Base-by-base conservation (phyloP, 2,888 invertebrate genomes). In the Drosophila tripunctata region DNA sequence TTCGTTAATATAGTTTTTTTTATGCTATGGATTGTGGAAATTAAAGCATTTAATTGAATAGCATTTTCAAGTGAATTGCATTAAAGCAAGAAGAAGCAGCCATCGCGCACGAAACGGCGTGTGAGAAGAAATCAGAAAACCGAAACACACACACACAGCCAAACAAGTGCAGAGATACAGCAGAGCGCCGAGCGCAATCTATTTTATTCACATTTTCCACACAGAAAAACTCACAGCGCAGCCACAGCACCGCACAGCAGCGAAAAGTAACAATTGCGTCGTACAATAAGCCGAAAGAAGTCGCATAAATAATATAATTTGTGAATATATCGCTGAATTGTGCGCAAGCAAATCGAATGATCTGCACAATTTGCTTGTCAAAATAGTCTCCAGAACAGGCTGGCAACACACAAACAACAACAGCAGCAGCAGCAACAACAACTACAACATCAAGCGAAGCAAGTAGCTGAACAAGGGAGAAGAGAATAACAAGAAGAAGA, bases 131-230 rank as follows among this genome's bases (percentile, higher is more conserved):
- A 71, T 67, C 76, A 58, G 64, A 64, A 75, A 75, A 71, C 44
- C 66, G 66, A 71, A 61, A 60, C 14, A 55, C 50, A 57, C 66
- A 68, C 70, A 43, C 35, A 78, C 58, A 17, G 44, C 38, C 50
- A 68, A 74, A 52, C 69, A 75, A 75, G 70, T 70, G 70, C 61
- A 76, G 72, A 75, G 63, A 74, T 69, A 75, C 61, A 79, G 69
- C 71, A 64, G 79, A 76, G 68, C 68, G 71, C 71, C 62, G 80
- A 86, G 83, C 86, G 86, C 82, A 83, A 82, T 86, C 77, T 83
- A 83, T 79, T 79, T 78, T 76, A 67, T 80, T 79, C 85, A 81
- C 87, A 76, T 72, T 83, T 79, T 87, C 76, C 86, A 75, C 74
- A 68, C 58, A 75, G 72, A 78, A 74, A n/a, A 76, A 67, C 47